Evolutionary conservation across 2,888 invertebrate genomes (phyloP), one percentile per base, ranked within the genome.

Genomic region (Spilarctia lutea): DNA sequence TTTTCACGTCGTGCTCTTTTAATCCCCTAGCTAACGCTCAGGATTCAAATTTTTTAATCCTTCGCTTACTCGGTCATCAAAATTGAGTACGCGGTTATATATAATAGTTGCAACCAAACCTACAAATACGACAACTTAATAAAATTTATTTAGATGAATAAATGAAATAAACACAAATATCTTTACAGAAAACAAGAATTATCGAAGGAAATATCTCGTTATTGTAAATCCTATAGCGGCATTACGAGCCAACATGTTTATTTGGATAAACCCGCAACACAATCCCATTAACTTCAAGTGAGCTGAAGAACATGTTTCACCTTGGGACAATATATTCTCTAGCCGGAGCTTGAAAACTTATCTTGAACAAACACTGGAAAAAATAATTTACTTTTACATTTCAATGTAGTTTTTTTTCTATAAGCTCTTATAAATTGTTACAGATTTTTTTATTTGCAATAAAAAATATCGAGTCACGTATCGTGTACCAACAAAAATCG

Each of bases 341-440:
- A 56, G 56, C 11, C 3, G n/a, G 3, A 8, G n/a, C 3, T n/a
- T 56, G 56, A 56, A 56, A 13, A 3, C n/a, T 56, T 56, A 11
- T 56, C 56, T 56, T n/a, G 56, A n/a, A 11, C 56, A 56, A 56
- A 56, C 56, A n/a, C n/a, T 56, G 56, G n/a, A 56, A 56, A n/a
- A n/a, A 11, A 10, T n/a, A 56, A 45, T n/a, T n/a, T 56, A n/a
- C n/a, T 56, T n/a, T 56, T 24, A 10, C 24, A 24, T 56, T n/a
- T 56, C n/a, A 8, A 2, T 52, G 18, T 24, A 2, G 39, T 39
- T 39, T 39, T 39, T 39, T 39, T 39, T 39, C 6, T 8, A 39
- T 39, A 39, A 33, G 4, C 33, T 33, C n/a, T n/a, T n/a, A n/a
- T n/a, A n/a, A n/a, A n/a, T n/a, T n/a, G n/a, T n/a, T n/a, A n/a